A percentile compares a stretch with the other conserved stretches of the same genome.
phyloP scores from a whole-genome alignment of 2,797 vertebrate species.

The Cheirogaleus major region DNA sequence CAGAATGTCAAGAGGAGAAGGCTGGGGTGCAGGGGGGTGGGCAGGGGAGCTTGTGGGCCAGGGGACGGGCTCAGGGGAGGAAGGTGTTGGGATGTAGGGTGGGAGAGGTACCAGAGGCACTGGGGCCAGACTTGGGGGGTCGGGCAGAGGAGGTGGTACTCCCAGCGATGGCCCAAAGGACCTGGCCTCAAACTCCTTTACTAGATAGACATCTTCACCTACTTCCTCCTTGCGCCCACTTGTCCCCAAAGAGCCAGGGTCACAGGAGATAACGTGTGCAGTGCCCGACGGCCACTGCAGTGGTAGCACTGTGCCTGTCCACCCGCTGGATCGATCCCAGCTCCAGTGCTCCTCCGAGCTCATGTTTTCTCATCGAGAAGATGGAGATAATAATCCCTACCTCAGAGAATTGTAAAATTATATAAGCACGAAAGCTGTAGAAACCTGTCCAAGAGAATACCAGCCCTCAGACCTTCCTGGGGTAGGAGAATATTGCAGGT shows the following conservation, averaged over 20 bases:
- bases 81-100: no score
- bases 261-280: not conserved
- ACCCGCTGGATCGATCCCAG: not conserved
- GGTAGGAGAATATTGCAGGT: not conserved
- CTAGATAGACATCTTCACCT: not conserved
- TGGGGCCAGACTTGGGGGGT: not conserved
- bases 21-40: not conserved
- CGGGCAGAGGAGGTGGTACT: not conserved
- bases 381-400: not conserved
- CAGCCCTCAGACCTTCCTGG: not conserved
- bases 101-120: fast-evolving
- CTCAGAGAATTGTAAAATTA: not conserved
- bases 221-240: not conserved
- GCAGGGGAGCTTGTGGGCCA: not conserved
- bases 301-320: not conserved
- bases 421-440: not conserved
- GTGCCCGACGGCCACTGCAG: fast-evolving
- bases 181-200: not conserved
- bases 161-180: not conserved
- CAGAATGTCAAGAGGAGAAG: not conserved
- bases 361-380: not conserved
- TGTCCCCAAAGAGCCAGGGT: not conserved
- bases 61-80: not conserved
- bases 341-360: not conserved
- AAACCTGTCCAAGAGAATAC: not conserved